A percentile compares a stretch with the other conserved stretches of the same genome.
phyloP scores from a whole-genome alignment of 2,797 vertebrate species.

The Netta rufina region DNA sequence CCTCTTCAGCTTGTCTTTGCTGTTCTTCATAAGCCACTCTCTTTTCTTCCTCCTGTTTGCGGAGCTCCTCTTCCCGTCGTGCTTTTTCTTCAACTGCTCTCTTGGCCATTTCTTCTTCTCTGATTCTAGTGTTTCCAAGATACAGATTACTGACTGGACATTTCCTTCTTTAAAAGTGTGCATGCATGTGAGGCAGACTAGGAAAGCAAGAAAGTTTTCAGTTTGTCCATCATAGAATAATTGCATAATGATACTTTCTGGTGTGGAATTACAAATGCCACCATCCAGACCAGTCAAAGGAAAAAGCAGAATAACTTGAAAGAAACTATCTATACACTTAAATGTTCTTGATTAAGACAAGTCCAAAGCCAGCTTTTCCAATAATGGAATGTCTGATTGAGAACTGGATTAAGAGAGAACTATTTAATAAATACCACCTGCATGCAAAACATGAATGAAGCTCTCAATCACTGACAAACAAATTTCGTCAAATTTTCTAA shows the following conservation, averaged over 20 bases:
- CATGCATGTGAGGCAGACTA: neutral
- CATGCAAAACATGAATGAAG: neutral
- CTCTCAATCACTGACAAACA: neutral
- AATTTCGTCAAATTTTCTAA: neutral
- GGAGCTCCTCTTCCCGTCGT: slow-evolving; percentile 74
- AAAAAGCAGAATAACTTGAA: neutral
- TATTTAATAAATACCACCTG: neutral
- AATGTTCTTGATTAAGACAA: neutral
- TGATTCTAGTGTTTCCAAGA: slow-evolving; percentile 57
- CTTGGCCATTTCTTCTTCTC: slow-evolving; percentile 57
- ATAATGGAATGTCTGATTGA: neutral
- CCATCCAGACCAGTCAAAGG: neutral
- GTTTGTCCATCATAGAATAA: neutral
- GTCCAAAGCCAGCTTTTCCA: neutral
- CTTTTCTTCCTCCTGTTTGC: slow-evolving; percentile 78
- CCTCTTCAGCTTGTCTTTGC: slow-evolving; percentile 81
- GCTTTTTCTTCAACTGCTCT: slow-evolving; percentile 52
- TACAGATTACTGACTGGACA: neutral
- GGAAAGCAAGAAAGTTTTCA: neutral
- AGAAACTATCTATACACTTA: neutral
- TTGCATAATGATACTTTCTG: neutral
- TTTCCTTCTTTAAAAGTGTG: neutral
- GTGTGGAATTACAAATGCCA: neutral
- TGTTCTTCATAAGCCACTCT: slow-evolving; percentile 80
- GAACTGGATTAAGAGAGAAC: neutral